Base-by-base conservation (phyloP, 2,888 invertebrate genomes). In the Euclidia mi region DNA sequence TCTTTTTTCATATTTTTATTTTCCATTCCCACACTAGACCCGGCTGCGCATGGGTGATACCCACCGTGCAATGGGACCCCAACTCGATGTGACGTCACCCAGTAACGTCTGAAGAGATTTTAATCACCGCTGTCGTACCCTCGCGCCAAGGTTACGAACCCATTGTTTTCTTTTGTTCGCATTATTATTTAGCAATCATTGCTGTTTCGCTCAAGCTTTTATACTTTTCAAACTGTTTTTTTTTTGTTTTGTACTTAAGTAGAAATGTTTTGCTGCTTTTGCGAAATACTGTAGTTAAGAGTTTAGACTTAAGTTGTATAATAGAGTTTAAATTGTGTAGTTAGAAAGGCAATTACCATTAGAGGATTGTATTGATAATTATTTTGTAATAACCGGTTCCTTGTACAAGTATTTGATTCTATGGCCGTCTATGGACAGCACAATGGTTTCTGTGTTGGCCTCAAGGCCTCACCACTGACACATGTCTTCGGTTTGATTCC, bases 41-140 rank as follows among this genome's bases (percentile, higher is more conserved):
- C 56, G 80, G 86, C 75, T 91, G 91, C 75, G 85, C 93, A 37
- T 94, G 94, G 94, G 85, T 90, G 65, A 92, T 94, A 71, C 92
- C 92, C 61, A 82, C 89, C 25, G 87, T 94, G 82, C 81, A 84
- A 58, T 94, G 94, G 94, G 87, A 94, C 71, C 90, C 90, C 35
- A 86, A 84, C 65, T 86, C 90, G 64, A 82, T 92, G 87, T 79
- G 72, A 76, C 73, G 64, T 65, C 73, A 45, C 18, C 11, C 34
- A 32, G 52, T 52, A 62, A 64, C 59, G 53, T 40, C 56, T 68
- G 65, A 68, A 67, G 66, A 71, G 56, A 56, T 64, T 67, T 66
- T 79, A 76, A 78, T 77, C 73, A 77, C 69, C 65, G 63, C 65
- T 62, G 53, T 65, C 66, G 65, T 78, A 70, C 79, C 66, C 71